phyloP scores from a whole-genome alignment of 2,113 vertebrate species.

The Neogale vison region DNA sequence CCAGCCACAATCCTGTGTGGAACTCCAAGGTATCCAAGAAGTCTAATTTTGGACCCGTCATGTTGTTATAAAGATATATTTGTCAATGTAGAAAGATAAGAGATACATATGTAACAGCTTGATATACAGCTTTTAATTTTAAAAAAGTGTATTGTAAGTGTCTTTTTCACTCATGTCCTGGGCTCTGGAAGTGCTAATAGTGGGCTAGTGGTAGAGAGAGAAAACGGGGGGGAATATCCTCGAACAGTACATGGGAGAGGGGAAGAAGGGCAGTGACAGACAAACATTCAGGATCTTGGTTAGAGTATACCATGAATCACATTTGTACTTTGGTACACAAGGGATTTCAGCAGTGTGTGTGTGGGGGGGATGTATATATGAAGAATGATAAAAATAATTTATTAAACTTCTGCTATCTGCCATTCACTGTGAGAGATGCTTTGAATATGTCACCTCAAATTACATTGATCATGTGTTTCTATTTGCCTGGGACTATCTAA shows the following conservation, averaged over 20 bases:
- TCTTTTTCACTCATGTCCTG: neutral
- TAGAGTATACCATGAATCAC: neutral
- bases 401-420: neutral
- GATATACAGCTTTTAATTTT: neutral
- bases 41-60: neutral
- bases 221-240: neutral
- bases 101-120: neutral
- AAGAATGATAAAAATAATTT: neutral
- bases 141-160: neutral
- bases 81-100: neutral
- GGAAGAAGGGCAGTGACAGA: neutral
- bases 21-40: neutral
- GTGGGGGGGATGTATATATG: neutral
- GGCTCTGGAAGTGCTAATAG: neutral
- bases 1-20: too few relatives aligned
- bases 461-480: neutral
- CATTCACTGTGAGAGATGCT: neutral
- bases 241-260: fast-evolving
- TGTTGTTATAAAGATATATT: neutral
- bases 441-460: neutral
- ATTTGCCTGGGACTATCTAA: neutral
- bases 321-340: neutral
- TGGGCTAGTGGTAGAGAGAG: neutral
- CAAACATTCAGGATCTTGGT: neutral
- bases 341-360: too few relatives aligned